These are phyloP conservation scores for Florisuga fusca DNA, from an alignment of 2,797 vertebrate species.

Conservation along the genomic window DNA sequence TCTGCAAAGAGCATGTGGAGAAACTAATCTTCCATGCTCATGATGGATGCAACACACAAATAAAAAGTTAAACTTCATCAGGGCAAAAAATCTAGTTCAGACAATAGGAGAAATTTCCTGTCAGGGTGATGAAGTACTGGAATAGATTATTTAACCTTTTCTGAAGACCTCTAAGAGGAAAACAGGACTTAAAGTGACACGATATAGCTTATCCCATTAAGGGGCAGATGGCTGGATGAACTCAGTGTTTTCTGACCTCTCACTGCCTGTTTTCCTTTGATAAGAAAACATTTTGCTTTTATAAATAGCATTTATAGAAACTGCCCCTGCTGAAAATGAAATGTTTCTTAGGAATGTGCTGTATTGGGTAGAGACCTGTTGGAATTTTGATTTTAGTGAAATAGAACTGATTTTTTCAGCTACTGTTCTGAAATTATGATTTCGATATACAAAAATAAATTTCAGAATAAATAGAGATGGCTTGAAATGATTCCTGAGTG, in stretches of 20 bases:
- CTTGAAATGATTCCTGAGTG: background rate
- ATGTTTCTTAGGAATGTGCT: background rate
- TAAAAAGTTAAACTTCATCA: background rate
- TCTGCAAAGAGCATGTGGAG: background rate
- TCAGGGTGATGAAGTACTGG: background rate
- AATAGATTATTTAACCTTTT: background rate
- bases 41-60: background rate
- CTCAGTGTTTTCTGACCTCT: background rate
- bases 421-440: background rate
- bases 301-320: background rate
- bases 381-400: background rate
- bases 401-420: background rate
- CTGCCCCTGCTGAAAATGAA: background rate
- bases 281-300: background rate
- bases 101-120: background rate
- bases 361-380: background rate
- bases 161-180: background rate
- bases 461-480: rapidly evolving
- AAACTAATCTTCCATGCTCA: background rate
- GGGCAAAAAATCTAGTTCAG: background rate
- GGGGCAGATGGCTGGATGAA: background rate
- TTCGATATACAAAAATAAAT: background rate
- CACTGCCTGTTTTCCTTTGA: background rate
- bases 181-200: background rate
- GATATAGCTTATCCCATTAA: background rate